Evolutionary conservation across 2,113 vertebrate genomes (phyloP).

Genomic region (Plecturocebus donacophilus): DNA sequence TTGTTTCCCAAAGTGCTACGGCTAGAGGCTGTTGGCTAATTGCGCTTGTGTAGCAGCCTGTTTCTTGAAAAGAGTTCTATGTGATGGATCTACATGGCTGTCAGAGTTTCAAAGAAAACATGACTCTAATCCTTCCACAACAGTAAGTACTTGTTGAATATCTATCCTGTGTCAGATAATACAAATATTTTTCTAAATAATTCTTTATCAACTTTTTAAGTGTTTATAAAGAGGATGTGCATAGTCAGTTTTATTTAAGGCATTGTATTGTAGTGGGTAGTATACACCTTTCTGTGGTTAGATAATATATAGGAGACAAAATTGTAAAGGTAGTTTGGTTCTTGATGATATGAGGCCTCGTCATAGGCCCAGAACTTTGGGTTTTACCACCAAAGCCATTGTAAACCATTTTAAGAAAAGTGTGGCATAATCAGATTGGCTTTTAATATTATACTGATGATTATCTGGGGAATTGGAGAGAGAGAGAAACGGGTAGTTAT

Average conservation of each 20-base stretch:
- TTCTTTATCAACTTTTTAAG: background rate
- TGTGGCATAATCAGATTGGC: background rate
- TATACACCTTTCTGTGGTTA: background rate
- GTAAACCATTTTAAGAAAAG: background rate
- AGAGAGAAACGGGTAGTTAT: background rate
- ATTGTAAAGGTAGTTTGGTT: background rate
- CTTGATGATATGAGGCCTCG: background rate
- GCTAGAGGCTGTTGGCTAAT: background rate
- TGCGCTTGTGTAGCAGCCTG: background rate
- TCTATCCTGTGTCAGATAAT: background rate
- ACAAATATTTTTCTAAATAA: background rate
- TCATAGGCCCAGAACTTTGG: background rate
- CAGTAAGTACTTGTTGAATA: background rate
- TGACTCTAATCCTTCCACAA: background rate
- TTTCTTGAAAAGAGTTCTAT: background rate
- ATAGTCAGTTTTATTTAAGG: background rate
- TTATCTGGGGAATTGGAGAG: background rate
- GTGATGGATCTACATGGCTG: background rate
- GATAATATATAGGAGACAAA: background rate
- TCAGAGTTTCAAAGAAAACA: background rate
- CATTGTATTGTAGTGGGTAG: background rate
- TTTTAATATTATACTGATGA: background rate
- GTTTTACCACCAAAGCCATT: background rate
- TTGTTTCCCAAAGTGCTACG: background rate
- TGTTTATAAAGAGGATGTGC: background rate